Percentiles rank a stretch among this genome's conserved stretches.
phyloP scores from a whole-genome alignment of 2,888 invertebrate genomes.

The Dione juno region DNA sequence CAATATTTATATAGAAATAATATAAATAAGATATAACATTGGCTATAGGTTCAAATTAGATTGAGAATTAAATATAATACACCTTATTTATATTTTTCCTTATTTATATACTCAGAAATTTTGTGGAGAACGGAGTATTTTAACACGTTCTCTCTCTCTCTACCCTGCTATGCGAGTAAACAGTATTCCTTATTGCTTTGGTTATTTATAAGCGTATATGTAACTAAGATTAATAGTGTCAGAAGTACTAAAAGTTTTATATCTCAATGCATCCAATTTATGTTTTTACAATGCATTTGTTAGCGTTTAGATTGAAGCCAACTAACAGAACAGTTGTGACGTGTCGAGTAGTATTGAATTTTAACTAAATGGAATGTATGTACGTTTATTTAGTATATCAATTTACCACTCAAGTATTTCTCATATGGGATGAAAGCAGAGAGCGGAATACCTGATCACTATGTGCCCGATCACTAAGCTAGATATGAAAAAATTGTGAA shows the following conservation, averaged over 20 bases:
- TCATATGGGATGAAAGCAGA: no score
- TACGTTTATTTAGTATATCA: not conserved
- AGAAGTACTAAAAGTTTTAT: not conserved
- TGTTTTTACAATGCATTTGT: constrained; percentile 13
- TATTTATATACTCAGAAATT: no score
- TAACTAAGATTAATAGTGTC: not conserved
- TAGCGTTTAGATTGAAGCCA: constrained; percentile 2
- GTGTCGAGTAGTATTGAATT: not conserved
- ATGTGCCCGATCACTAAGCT: no score
- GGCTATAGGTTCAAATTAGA: no score
- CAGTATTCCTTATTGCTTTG: not conserved
- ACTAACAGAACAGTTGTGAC: not conserved
- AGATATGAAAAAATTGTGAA: not conserved
- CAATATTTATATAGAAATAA: no score
- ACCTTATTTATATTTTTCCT: no score
- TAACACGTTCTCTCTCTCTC: not conserved
- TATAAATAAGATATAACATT: no score
- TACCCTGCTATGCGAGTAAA: not conserved
- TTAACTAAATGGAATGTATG: not conserved
- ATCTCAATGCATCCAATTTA: not conserved
- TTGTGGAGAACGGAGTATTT: no score
- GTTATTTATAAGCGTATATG: not conserved
- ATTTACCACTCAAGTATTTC: no score
- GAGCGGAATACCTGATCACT: no score
- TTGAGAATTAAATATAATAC: no score